Evolutionary conservation across 2,888 invertebrate genomes (phyloP), one percentile per base, ranked within the genome.

Genomic region (Bombylius major): DNA sequence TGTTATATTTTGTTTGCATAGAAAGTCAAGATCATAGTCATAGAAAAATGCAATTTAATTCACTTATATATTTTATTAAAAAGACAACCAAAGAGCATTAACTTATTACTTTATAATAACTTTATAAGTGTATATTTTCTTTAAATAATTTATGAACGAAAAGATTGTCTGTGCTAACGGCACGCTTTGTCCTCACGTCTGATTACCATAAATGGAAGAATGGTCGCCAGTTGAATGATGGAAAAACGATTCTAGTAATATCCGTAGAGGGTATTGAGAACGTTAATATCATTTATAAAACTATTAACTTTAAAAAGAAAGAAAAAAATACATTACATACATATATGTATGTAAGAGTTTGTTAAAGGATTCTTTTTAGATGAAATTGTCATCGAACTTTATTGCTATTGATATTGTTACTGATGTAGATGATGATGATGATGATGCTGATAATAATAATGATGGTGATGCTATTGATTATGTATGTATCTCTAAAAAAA

Each of bases 181-280:
- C 64, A 64, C 64, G 62, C 64, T 61, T 60, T 63, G 61, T 64
- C 61, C 61, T 59, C 63, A 59, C 63, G 61, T 62, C 59, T 51
- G 54, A 56, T 57, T 57, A 33, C 63, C 63, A 62, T 64, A 64
- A 63, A 63, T 61, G 62, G 62, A 50, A 50, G 51, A 59, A 50
- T 58, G 60, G 54, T 56, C 55, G 60, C 55, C 58, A 59, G 58
- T 56, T 44, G 53, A 47, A 34, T 45, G 53, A 31, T 32, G 51
- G 51, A 61, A 62, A 62, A 61, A 63, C 53, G 57, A 52, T 60
- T 47, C 46, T 54, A 56, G 50, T 60, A 23, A 23, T 23, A 23
- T 23, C 23, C 23, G 23, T 23, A 23, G 23, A 23, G 23, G 23
- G 23, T 23, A 23, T 23, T 23, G 23, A 23, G 23, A 23, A 23